Evolutionary conservation across 2,113 vertebrate genomes (phyloP), one percentile per base, ranked within the genome.

Genomic region (Cinclus mexicanus): DNA sequence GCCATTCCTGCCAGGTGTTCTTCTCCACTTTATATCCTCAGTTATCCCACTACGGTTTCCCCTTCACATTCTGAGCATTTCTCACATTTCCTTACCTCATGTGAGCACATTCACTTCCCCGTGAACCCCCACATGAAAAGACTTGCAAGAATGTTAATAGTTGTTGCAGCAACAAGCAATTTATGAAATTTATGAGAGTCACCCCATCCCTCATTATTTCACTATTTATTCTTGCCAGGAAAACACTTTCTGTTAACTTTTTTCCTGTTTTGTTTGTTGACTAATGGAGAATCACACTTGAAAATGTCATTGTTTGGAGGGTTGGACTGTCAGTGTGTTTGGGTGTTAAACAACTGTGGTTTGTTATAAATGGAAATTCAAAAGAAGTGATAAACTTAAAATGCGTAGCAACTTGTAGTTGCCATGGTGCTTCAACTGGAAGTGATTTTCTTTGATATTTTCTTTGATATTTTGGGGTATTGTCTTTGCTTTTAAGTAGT

Each of bases 281-380:
- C 6, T 61, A 42, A 28, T 50, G 39, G 67, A 72, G 35, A 59
- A 31, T 63, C 39, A 37, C 17, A 33, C 12, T 59, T 86, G 26
- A 57, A 87, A 70, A 72, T 75, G 63, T 71, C 24, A 10, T 76
- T 83, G 35, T 70, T 78, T 83, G 68, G 28, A 76, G 75, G 11
- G 22, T 18, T 81, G 46, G 33, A 13, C 44, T 92, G 41, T 52
- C 42, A 24, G 4, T 53, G 37, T 82, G 24, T 89, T 80, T 80
- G 64, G 69, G 63, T 80, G 65, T 85, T 87, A 57, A 84, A 41
- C 77, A 72, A 23, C 55, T 79, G 39, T 53, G 53, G 9, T 77
- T 85, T 94, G 75, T 95, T 95, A 92, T 76, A 92, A 93, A 91
- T 90, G 90, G 87, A 78, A 90, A 93, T 94, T 86, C 29, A 65